phyloP scores from a whole-genome alignment of 2,113 vertebrate species.

The Scomber scombrus region DNA sequence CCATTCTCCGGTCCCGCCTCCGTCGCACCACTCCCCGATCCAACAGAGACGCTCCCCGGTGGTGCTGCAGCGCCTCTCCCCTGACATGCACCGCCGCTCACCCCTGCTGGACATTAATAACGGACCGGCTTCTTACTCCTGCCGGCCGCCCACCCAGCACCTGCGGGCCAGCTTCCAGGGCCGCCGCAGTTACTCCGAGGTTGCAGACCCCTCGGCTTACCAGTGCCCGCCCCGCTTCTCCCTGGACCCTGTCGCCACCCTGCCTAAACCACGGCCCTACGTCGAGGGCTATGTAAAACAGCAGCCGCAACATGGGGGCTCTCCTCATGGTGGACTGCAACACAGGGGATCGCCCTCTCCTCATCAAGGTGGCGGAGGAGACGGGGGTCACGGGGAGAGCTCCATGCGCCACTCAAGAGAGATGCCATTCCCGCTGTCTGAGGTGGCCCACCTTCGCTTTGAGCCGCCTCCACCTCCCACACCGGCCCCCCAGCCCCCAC shows the following conservation, averaged over 20 bases:
- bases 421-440: slow-evolving; percentile 91
- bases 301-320: slow-evolving; percentile 68
- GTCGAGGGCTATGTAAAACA: slow-evolving; percentile 87
- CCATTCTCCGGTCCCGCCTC: slow-evolving; percentile 84
- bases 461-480: slow-evolving; percentile 83
- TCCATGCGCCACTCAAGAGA: slow-evolving; percentile 86
- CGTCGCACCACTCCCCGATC: slow-evolving; percentile 84
- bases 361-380: slow-evolving; percentile 73
- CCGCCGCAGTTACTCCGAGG: slow-evolving; percentile 96
- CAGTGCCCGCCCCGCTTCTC: slow-evolving; percentile 89
- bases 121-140: slow-evolving; percentile 89
- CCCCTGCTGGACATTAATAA: slow-evolving; percentile 86
- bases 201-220: slow-evolving; percentile 91
- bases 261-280: slow-evolving; percentile 93
- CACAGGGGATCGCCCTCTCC: slow-evolving; percentile 71
- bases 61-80: slow-evolving; percentile 86
- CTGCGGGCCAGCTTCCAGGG: slow-evolving; percentile 95
- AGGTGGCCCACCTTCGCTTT: slow-evolving; percentile 90
- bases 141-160: slow-evolving; percentile 91
- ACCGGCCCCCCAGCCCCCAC: slow-evolving; percentile 78
- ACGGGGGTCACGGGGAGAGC: slow-evolving; percentile 77
- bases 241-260: slow-evolving; percentile 92
- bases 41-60: slow-evolving; percentile 90
- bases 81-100: slow-evolving; percentile 87
- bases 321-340: slow-evolving; percentile 71